Evolutionary conservation across 2,113 vertebrate species (phyloP).

Genomic region (Passer montanus): DNA sequence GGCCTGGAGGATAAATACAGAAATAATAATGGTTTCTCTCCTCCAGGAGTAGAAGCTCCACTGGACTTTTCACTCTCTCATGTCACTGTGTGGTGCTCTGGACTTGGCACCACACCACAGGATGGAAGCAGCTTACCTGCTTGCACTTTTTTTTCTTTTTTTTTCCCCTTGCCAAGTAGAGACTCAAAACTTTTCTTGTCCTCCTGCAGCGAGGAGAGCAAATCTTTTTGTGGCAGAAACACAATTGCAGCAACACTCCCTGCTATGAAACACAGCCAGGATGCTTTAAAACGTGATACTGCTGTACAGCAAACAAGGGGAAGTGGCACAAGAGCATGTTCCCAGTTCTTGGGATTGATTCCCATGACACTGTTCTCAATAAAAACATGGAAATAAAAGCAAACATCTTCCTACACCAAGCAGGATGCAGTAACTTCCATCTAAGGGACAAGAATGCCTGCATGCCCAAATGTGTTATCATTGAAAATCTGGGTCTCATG

Average conservation of each 20-base stretch:
- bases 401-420: neutral
- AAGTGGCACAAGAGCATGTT: neutral
- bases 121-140: neutral
- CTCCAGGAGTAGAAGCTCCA: neutral
- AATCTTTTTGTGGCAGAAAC: neutral
- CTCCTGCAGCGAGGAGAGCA: neutral
- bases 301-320: neutral
- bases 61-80: neutral
- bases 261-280: neutral
- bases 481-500: neutral
- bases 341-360: neutral
- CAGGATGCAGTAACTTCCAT: neutral
- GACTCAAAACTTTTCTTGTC: neutral
- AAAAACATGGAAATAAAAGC: neutral
- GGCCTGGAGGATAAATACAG: neutral
- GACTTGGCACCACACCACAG: neutral
- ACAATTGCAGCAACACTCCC: neutral
- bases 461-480: neutral
- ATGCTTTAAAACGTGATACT: fast-evolving
- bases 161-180: neutral
- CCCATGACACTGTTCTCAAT: neutral
- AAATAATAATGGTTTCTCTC: neutral
- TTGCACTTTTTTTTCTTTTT: neutral
- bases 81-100: fast-evolving
- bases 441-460: neutral